Base-by-base conservation (phyloP, 2,888 invertebrate genomes). In the Hymenopus coronatus region DNA sequence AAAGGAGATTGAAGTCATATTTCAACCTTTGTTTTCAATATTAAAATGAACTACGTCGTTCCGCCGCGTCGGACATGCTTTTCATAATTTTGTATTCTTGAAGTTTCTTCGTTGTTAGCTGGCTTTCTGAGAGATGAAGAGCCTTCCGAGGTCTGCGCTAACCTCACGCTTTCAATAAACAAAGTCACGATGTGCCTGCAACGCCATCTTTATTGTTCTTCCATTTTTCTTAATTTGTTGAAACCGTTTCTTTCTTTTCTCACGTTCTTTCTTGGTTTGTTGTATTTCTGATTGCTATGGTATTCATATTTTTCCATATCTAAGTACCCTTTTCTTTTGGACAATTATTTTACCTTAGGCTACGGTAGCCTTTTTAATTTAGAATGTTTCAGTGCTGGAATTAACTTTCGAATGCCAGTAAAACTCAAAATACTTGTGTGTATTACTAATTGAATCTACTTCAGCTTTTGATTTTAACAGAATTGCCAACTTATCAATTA, bases 1-100 rank as follows among this genome's bases (percentile, higher is more conserved):
- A 82, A 33, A 87, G 40, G 82, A 82, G 33, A 82, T 82, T 40
- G 82, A 87, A 87, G 82, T 82, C 30, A 82, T 87, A 87, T 33
- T 87, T 87, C 40, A 87, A 70, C 33, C 82, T 87, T 82, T 87
- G 82, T 87, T 87, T 82, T 82, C 87, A 87, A 82, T 87, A 81
- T 87, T 87, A 30, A 87, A 87, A 87, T 87, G 81, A 70, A 70
- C 54, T 70, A 70, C 54, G 54, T 70, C 54, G 54, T 70, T 70
- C 54, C 54, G 6, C 54, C 54, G 54, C 54, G 54, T 70, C 54
- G 54, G 54, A 70, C 54, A 70, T 25, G 54, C 54, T 70, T 70
- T 70, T 70, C 54, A 70, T 70, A 70, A 70, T 70, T 70, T 70
- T 70, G 54, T 70, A 70, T 70, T 70, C 54, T 70, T 70, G 54